Evolutionary conservation across 64 coral and sea anemone species (phyloP), one percentile per base, ranked within the genome.

Genomic region (Acropora tenuis): DNA sequence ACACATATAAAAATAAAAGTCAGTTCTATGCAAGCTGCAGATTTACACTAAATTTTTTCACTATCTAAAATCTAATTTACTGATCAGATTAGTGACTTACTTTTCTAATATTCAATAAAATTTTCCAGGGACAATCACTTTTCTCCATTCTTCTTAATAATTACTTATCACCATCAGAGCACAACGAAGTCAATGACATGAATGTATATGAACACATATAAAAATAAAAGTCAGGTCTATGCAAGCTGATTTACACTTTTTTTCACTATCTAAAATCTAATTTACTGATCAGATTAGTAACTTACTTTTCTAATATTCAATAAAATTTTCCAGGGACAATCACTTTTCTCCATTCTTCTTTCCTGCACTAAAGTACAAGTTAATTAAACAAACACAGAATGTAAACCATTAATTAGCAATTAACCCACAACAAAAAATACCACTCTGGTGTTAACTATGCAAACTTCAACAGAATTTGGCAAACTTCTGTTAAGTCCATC

Each of bases 91-190:
- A 8, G 9, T 6, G n/a, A 9, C 82, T 47, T 90, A 97, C 95
- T 86, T 91, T 97, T 84, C 92, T 90, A n/a, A 91, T 74, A 58
- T 97, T 92, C 92, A 88, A 91, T 1, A 97, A 79, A 55, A 87
- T 87, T 79, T 94, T 97, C 95, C 97, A 99, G 18, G 97, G 97
- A 69, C 97, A 94, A 48, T 99, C 97, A 84, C 91, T 80, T 72
- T 86, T 48, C 76, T 96, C 75, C 94, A 99, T 96, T 80, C 88
- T 88, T 76, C 94, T 78, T 68, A 30, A 30, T 30, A 30, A 30
- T 30, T 30, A 30, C 30, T 30, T 30, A 30, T 30, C 30, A 30
- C 30, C 30, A 30, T 30, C 30, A 30, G 30, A 30, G 30, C 30
- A 30, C 30, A 30, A 30, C 30, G 30, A 30, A 30, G 30, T 30